These are phyloP conservation scores for Pasiphila rectangulata DNA, from an alignment of 2,888 invertebrate genomes.

Conservation along the genomic window DNA sequence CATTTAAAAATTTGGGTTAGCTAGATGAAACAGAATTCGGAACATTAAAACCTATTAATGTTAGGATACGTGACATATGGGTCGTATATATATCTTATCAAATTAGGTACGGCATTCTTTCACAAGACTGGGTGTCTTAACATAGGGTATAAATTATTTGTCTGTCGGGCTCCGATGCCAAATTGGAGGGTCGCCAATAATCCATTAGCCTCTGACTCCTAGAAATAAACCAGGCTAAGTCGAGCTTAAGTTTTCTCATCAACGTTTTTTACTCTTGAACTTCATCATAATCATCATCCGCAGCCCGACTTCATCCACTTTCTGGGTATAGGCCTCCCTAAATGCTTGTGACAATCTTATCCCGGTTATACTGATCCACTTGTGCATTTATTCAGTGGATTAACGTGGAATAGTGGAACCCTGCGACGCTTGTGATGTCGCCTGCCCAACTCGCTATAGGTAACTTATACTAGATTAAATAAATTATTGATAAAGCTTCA, in stretches of 20 bases:
- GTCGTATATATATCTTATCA: constrained; percentile 32
- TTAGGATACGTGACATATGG: constrained; percentile 31
- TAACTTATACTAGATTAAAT: too few relatives aligned
- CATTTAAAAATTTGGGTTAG: constrained; percentile 34
- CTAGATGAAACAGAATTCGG: constrained; percentile 30
- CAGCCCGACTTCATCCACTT: too few relatives aligned
- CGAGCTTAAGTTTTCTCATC: too few relatives aligned
- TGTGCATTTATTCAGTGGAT: too few relatives aligned
- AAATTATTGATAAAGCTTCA: constrained; percentile 12
- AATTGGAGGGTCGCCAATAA: constrained; percentile 60
- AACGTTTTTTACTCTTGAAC: too few relatives aligned
- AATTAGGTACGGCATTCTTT: constrained; percentile 40
- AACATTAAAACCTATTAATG: constrained; percentile 34
- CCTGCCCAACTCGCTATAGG: too few relatives aligned
- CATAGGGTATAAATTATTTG: constrained; percentile 31
- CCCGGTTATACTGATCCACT: too few relatives aligned
- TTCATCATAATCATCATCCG: too few relatives aligned
- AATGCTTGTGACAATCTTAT: too few relatives aligned
- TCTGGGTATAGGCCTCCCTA: too few relatives aligned
- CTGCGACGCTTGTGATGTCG: too few relatives aligned
- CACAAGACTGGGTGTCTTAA: constrained; percentile 24
- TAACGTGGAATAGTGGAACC: too few relatives aligned
- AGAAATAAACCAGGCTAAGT: not conserved
- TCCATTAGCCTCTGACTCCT: constrained; percentile 36
- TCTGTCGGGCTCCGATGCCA: constrained; percentile 42